Conservation (phyloP, 2,797 vertebrate genomes). For the Ciconia nigra region DNA sequence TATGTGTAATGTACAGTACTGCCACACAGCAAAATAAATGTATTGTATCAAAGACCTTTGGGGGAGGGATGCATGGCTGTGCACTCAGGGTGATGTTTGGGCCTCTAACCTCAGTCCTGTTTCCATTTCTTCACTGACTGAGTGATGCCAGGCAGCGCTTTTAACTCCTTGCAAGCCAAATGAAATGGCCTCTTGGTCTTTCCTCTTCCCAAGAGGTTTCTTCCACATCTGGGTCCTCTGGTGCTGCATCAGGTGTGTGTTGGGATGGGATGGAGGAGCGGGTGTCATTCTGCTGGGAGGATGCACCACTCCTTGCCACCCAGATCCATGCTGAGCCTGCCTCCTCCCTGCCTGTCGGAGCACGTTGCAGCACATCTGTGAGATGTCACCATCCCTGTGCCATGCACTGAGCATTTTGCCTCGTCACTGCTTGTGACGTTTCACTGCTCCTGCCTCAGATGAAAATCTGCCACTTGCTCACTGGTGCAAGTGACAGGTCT, state of each 20-base stretch:
- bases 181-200: background rate
- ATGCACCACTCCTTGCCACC: background rate
- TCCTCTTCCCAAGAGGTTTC: background rate
- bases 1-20: background rate
- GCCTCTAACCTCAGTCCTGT: background rate
- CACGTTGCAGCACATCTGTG: background rate
- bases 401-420: background rate
- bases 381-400: background rate
- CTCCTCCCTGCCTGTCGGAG: background rate
- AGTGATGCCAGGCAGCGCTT: background rate
- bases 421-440: background rate
- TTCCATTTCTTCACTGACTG: background rate
- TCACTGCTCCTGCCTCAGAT: background rate
- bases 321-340: background rate
- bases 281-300: background rate
- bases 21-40: slow-evolving; percentile 47
- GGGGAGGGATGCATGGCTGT: background rate
- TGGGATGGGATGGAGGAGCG: background rate
- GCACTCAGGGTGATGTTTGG: background rate
- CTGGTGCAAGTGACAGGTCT: background rate
- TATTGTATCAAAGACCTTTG: background rate
- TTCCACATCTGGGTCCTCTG: background rate
- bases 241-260: background rate
- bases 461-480: background rate
- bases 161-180: background rate